These are phyloP conservation scores for Pachypeltis micranthus DNA, from an alignment of 1,140 invertebrate species.

Conservation along the genomic window DNA sequence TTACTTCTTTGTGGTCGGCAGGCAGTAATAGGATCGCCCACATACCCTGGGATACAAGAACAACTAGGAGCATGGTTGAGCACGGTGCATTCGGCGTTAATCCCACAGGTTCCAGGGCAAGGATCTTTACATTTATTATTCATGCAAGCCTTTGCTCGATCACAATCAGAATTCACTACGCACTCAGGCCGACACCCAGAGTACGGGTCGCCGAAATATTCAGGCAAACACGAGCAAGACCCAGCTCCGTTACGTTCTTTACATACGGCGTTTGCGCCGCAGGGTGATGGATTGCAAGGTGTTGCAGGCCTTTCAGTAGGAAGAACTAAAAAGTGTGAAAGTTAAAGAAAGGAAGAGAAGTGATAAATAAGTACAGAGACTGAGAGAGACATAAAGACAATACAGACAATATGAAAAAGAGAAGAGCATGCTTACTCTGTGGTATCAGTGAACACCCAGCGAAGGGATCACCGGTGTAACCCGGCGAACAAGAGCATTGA, in stretches of 20 bases:
- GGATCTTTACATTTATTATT: constrained; percentile 64
- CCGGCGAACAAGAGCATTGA: constrained; percentile 62
- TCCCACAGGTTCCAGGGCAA: constrained; percentile 58
- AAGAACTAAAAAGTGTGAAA: constrained; percentile 35
- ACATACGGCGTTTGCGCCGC: constrained; percentile 61
- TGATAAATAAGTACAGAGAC: neutral
- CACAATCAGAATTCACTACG: constrained; percentile 56
- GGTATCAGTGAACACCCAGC: constrained; percentile 49
- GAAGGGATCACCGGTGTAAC: constrained; percentile 73
- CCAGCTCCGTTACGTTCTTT: constrained; percentile 59
- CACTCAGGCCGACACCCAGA: constrained; percentile 48
- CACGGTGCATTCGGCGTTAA: constrained; percentile 56
- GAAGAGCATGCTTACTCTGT: constrained; percentile 27
- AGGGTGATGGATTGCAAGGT: constrained; percentile 60
- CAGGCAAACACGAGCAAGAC: constrained; percentile 52
- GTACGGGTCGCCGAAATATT: constrained; percentile 57
- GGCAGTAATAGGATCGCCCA: constrained; percentile 51
- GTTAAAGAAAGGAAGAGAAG: constrained; percentile 33
- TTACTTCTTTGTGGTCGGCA: constrained; percentile 34
- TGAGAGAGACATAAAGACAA: neutral
- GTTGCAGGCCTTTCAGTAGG: constrained; percentile 36
- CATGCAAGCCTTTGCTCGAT: constrained; percentile 51
- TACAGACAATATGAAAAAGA: neutral
- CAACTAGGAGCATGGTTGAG: constrained; percentile 55
- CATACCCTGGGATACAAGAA: constrained; percentile 46